These are phyloP conservation scores for Lepilemur septentrionalis DNA, from an alignment of 2,797 vertebrate species.

Conservation along the genomic window DNA sequence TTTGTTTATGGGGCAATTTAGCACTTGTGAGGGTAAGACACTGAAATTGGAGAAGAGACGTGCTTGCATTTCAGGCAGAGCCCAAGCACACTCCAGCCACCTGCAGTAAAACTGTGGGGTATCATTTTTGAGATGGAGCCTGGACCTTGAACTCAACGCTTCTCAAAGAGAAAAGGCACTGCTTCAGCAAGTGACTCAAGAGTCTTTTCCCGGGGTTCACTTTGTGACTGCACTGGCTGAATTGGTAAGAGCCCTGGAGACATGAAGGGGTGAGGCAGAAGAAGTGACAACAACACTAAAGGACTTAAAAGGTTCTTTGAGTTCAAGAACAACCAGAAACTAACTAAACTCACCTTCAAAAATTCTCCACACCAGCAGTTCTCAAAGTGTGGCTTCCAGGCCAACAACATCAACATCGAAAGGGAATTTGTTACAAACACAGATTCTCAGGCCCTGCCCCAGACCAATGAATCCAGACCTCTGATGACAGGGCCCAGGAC, in stretches of 20 bases:
- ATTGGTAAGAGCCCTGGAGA: not conserved
- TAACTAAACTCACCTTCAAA: not conserved
- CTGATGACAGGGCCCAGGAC: not conserved
- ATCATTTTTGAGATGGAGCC: not conserved
- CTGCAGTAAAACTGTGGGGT: not conserved
- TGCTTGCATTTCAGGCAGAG: conserved; percentile 72
- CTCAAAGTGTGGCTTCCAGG: not conserved
- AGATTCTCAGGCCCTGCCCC: not conserved
- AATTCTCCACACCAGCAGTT: not conserved
- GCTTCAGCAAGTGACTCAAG: not conserved
- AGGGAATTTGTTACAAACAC: not conserved
- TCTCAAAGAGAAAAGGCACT: not conserved
- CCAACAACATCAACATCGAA: not conserved
- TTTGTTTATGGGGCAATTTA: conserved; percentile 85
- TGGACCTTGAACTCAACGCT: not conserved
- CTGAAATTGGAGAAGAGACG: conserved; percentile 71
- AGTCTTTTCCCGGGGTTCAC: not conserved
- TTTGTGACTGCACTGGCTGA: not conserved
- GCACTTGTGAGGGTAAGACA: conserved; percentile 80
- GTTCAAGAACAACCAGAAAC: not conserved
- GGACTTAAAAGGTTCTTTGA: not conserved
- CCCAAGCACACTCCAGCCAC: not conserved
- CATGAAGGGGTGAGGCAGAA: not conserved
- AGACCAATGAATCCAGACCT: not conserved
- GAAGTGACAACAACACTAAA: not conserved